Percentiles rank a stretch among this genome's conserved stretches.
phyloP scores from a whole-genome alignment of 2,888 invertebrate genomes.

The Brachylomia viminalis region DNA sequence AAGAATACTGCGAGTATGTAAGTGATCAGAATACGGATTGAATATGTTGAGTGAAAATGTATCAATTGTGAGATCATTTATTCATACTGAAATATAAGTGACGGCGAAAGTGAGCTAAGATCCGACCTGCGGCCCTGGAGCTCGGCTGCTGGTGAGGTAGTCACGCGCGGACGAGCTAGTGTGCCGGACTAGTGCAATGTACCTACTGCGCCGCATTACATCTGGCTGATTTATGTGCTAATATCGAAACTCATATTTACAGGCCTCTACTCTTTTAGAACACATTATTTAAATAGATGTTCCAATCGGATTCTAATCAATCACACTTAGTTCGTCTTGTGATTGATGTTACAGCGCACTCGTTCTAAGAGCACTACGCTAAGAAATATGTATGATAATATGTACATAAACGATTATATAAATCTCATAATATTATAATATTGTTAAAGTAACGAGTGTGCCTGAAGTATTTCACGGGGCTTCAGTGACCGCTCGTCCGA shows the following conservation, averaged over 20 bases:
- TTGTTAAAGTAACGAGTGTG: neutral
- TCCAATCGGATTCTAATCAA: conserved; percentile 51
- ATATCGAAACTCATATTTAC: conserved; percentile 37
- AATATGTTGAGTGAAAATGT: neutral
- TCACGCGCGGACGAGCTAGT: neutral
- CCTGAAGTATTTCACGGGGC: conserved; percentile 15
- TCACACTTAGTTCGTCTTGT: conserved; percentile 44
- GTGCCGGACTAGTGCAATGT: neutral
- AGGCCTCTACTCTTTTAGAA: conserved; percentile 33
- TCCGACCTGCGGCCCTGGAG: too few species aligned
- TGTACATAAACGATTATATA: neutral
- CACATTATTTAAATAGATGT: conserved; percentile 50
- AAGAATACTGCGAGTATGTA: conserved; percentile 9
- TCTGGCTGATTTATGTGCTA: conserved; percentile 28
- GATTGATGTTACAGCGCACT: conserved; percentile 53
- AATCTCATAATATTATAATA: neutral
- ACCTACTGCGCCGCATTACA: neutral
- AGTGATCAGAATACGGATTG: conserved; percentile 23
- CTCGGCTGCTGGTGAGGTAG: neutral
- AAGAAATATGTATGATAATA: neutral
- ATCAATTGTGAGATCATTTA: neutral
- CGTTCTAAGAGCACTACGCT: neutral
- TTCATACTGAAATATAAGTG: neutral
- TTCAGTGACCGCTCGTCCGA: conserved; percentile 20
- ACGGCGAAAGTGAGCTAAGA: neutral